Evolutionary conservation across 1,140 invertebrate species (phyloP).

Genomic region (Pseudomyrmex sp.): DNA sequence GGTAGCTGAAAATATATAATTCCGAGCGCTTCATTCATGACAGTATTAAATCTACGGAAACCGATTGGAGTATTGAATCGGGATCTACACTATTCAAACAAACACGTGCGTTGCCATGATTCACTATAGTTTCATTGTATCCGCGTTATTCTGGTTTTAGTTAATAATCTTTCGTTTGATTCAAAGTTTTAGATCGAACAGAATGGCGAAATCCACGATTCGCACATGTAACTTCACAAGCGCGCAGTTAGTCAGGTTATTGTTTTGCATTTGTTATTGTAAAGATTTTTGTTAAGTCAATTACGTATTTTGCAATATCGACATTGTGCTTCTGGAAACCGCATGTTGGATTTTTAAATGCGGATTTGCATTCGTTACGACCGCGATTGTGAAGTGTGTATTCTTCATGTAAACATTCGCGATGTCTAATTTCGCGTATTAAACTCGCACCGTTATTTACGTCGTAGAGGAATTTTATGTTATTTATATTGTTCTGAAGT

Average conservation of each 20-base stretch:
- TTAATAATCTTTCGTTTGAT: not conserved
- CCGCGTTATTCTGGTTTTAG: not conserved
- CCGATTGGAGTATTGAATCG: not conserved
- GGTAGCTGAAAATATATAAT: not conserved
- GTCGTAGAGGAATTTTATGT: not conserved
- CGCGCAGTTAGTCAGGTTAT: not conserved
- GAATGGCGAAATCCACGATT: not conserved
- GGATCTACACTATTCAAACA: not conserved
- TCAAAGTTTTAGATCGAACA: too few species aligned
- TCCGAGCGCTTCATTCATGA: not conserved
- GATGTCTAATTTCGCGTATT: slow-evolving; percentile 13
- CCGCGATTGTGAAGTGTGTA: not conserved
- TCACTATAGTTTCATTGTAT: not conserved
- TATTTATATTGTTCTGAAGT: slow-evolving; percentile 4
- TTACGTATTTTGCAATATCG: not conserved
- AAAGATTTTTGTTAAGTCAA: slow-evolving; percentile 1
- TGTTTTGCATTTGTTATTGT: not conserved
- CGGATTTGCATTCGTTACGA: not conserved
- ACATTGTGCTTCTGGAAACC: slow-evolving; percentile 9
- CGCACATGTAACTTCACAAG: not conserved
- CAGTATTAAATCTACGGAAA: not conserved
- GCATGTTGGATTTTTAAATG: not conserved
- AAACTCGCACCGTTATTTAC: not conserved
- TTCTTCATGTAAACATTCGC: not conserved
- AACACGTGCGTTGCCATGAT: not conserved